Evolutionary conservation across 2,888 invertebrate species (phyloP).

Genomic region (Timema podura): DNA sequence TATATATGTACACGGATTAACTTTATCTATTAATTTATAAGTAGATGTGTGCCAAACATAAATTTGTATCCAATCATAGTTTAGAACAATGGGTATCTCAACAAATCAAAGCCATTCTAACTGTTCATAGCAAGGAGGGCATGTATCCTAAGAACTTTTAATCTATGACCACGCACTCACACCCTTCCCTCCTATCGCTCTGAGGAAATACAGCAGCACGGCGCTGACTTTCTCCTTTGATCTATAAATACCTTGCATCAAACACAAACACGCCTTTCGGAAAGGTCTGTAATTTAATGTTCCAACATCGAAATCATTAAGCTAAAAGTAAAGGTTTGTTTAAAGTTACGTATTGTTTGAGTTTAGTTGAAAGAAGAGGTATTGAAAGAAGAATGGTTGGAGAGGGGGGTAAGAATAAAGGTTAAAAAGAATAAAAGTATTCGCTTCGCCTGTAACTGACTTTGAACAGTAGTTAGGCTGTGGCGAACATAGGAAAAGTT

Average conservation of each 20-base stretch:
- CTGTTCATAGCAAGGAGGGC: too few relatives aligned
- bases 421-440: not conserved
- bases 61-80: too few relatives aligned
- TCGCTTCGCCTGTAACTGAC: not conserved
- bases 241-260: conserved; percentile 8
- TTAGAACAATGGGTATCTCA: too few relatives aligned
- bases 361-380: not conserved
- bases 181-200: not conserved
- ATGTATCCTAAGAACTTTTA: too few relatives aligned
- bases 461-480: too few relatives aligned
- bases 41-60: too few relatives aligned
- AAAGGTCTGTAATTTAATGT: conserved; percentile 9
- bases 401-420: not conserved
- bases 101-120: too few relatives aligned
- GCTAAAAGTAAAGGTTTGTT: conserved; percentile 10
- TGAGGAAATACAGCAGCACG: not conserved
- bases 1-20: too few relatives aligned
- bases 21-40: too few relatives aligned
- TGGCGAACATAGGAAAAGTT: too few relatives aligned
- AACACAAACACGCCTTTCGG: not conserved
- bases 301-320: conserved; percentile 4
- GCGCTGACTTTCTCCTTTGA: conserved; percentile 3
- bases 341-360: conserved; percentile 14
- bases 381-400: not conserved
- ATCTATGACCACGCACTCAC: too few relatives aligned